Conservation (phyloP, 2,113 vertebrate species). For the Azemiops feae region DNA sequence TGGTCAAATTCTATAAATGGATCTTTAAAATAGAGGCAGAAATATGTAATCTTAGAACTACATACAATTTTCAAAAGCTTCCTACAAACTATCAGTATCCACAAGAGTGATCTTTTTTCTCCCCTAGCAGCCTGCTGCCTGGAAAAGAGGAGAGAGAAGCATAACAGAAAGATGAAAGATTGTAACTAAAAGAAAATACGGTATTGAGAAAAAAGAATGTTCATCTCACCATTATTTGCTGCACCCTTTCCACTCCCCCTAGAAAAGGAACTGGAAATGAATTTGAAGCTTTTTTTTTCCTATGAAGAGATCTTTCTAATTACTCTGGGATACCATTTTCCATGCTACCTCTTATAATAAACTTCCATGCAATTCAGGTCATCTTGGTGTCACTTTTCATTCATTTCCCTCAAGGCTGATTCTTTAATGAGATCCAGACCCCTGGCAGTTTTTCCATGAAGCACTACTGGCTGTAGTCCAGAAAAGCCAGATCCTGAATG, state of each 20-base stretch:
- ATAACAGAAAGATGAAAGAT: background rate
- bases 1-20: background rate
- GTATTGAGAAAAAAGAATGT: background rate
- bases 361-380: background rate
- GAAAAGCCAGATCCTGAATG: constrained; percentile 40
- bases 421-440: background rate
- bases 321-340: too few species aligned
- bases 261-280: background rate
- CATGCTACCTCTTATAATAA: background rate
- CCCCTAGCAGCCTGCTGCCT: background rate
- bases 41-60: background rate
- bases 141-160: background rate
- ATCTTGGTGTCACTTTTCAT: background rate
- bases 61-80: background rate
- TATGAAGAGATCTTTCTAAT: background rate
- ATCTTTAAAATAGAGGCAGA: background rate
- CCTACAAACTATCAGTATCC: background rate
- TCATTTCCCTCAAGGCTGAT: background rate
- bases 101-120: background rate
- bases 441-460: background rate
- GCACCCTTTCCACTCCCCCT: background rate
- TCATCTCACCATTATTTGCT: background rate
- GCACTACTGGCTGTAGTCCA: background rate
- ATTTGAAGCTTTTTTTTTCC: background rate
- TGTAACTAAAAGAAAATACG: background rate